These are phyloP conservation scores for Dasysyrphus albostriatus DNA, from an alignment of 2,888 invertebrate genomes.

Conservation along the genomic window DNA sequence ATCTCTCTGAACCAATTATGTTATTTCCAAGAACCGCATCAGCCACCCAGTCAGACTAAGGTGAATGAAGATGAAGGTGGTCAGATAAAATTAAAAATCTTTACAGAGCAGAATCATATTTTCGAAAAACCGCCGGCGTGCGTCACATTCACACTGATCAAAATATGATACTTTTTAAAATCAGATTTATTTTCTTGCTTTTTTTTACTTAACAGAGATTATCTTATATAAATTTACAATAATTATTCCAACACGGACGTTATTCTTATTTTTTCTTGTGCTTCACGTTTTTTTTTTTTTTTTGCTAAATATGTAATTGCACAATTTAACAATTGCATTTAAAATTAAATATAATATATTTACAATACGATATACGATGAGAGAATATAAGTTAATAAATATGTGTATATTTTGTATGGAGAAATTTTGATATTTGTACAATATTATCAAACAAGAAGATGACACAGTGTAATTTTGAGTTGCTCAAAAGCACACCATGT, in stretches of 20 bases:
- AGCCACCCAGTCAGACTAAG: no score
- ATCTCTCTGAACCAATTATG: no score
- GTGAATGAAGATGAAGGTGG: no score
- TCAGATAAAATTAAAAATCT: no score
- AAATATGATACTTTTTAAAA: not conserved
- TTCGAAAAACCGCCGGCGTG: no score
- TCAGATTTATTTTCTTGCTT: conserved; percentile 26
- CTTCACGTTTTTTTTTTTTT: conserved; percentile 18
- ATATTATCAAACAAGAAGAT: conserved; percentile 30
- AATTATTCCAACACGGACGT: conserved; percentile 46
- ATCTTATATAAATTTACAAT: conserved; percentile 50
- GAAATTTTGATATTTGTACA: conserved; percentile 59
- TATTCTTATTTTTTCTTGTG: conserved; percentile 31
- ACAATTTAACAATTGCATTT: conserved; percentile 63
- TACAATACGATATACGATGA: conserved; percentile 44
- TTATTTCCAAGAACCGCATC: no score
- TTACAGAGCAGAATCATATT: no score
- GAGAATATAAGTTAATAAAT: conserved; percentile 61
- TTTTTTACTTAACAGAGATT: conserved; percentile 50
- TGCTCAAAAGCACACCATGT: conserved; percentile 6
- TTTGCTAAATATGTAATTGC: conserved; percentile 51
- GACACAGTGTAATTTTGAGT: not conserved
- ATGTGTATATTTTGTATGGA: conserved; percentile 20
- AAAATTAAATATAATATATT: conserved; percentile 48
- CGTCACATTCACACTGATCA: no score